These are phyloP conservation scores for Temnothorax curvispinosus DNA, from an alignment of 1,140 invertebrate species.

Conservation along the genomic window DNA sequence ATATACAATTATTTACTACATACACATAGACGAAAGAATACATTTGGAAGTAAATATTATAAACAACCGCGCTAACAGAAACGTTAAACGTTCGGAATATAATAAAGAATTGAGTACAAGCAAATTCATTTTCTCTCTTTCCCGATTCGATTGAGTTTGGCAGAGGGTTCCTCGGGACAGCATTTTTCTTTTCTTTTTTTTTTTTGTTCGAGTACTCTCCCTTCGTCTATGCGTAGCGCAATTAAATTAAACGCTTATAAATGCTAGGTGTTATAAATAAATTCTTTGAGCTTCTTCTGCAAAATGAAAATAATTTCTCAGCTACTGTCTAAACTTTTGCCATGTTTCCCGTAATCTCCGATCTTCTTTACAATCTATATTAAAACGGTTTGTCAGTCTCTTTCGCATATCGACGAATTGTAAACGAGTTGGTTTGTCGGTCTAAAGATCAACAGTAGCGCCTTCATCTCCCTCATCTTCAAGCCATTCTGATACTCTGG, in stretches of 20 bases:
- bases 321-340: conserved; percentile 57
- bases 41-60: conserved; percentile 46
- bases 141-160: background rate
- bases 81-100: conserved; percentile 44
- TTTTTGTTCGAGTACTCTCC: conserved; percentile 25
- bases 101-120: conserved; percentile 55
- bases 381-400: conserved; percentile 57
- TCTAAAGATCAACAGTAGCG: conserved; percentile 65
- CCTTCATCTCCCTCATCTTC: conserved; percentile 79
- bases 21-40: conserved; percentile 79
- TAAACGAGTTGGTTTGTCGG: conserved; percentile 49
- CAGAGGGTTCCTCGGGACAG: background rate
- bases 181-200: conserved; percentile 5
- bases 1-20: conserved; percentile 82
- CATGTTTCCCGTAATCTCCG: conserved; percentile 5
- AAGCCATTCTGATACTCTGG: conserved; percentile 95
- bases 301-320: conserved; percentile 58
- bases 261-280: conserved; percentile 82
- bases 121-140: conserved; percentile 59
- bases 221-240: conserved; percentile 69
- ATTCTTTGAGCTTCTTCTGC: conserved; percentile 76
- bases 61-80: conserved; percentile 57
- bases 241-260: conserved; percentile 81
- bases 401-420: conserved; percentile 47
- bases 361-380: conserved; percentile 58